phyloP scores from a whole-genome alignment of 1,140 invertebrate genomes.

The Solenopsis invicta region DNA sequence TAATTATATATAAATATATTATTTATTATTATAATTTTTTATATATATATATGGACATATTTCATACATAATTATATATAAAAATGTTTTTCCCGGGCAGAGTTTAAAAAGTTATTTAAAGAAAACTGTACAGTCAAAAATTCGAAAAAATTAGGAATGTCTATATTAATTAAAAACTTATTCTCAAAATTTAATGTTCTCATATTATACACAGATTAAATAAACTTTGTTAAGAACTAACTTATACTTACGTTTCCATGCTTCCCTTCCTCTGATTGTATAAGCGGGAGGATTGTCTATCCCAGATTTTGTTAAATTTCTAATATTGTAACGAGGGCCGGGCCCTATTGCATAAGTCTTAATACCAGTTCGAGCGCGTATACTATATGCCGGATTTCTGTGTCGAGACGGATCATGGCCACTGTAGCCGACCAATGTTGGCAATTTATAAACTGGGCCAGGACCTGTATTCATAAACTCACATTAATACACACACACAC shows the following conservation, averaged over 20 bases:
- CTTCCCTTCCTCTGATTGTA: slow-evolving; percentile 72
- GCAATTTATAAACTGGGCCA: slow-evolving; percentile 84
- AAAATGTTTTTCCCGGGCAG: no score
- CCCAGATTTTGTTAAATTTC: slow-evolving; percentile 81
- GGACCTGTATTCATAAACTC: slow-evolving; percentile 79
- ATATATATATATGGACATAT: no score
- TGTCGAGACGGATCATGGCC: slow-evolving; percentile 83
- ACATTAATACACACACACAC: no score
- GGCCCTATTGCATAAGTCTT: slow-evolving; percentile 71
- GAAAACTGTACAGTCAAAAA: no score
- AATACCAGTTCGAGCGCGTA: slow-evolving; percentile 68
- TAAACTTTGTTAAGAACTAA: neutral
- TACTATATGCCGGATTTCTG: slow-evolving; percentile 83
- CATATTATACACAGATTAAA: no score
- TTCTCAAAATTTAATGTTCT: no score
- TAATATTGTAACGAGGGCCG: slow-evolving; percentile 81
- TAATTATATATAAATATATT: no score
- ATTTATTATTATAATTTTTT: no score
- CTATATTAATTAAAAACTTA: no score
- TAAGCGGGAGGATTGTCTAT: slow-evolving; percentile 78
- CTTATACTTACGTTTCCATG: slow-evolving; percentile 50
- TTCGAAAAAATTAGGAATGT: no score
- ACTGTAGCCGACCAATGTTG: slow-evolving; percentile 81
- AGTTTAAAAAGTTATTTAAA: no score
- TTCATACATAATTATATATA: no score